Base-by-base conservation (phyloP, 2,797 vertebrate genomes). In the Acipenser oxyrinchus region DNA sequence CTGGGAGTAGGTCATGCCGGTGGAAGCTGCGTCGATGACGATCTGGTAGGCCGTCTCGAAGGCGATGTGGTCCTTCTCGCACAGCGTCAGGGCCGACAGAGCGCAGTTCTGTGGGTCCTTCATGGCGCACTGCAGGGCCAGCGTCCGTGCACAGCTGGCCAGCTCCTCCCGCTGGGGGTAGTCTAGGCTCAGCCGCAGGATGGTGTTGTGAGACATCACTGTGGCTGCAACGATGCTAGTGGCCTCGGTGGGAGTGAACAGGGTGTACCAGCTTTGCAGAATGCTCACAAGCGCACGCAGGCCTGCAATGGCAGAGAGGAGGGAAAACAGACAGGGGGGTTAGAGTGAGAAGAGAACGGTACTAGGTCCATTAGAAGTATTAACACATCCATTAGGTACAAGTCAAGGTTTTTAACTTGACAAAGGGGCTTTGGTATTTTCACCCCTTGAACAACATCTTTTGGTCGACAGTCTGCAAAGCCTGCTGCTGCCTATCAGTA, bases 101-200 rank as follows among this genome's bases (percentile, higher is more conserved):
- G 96, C 95, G 59, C 96, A 99, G 88, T 96, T 98, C 81, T 98
- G 96, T 0, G 96, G 96, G 84, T 98, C 94, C 86, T 98, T 98
- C 94, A 99, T 98, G 76, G 96, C 96, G 9, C 96, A 98, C 81
- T 98, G 96, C 74, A 98, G 86, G 67, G 96, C 96, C 68, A 99
- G 85, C 0, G 96, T 97, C 68, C 96, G 90, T 23, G 96, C 96
- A 0, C 95, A 97, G 53, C 91, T 93, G n/a, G 96, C 95, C 81
- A 99, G 86, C 83, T 98, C 95, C 84, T 99, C 96, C 81, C 96
- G 91, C 88, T 98, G 96, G 0, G 93, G 91, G 73, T 95, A 97
- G 85, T 99, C 96, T 80, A 99, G 89, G 79, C 93, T 96, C 68
- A 98, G 93, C 71, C 95, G 93, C 71, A 96, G 88, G 51, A 96